Evolutionary conservation across 2,113 vertebrate species (phyloP), one percentile per base, ranked within the genome.

Genomic region (Ardeotis arabs): DNA sequence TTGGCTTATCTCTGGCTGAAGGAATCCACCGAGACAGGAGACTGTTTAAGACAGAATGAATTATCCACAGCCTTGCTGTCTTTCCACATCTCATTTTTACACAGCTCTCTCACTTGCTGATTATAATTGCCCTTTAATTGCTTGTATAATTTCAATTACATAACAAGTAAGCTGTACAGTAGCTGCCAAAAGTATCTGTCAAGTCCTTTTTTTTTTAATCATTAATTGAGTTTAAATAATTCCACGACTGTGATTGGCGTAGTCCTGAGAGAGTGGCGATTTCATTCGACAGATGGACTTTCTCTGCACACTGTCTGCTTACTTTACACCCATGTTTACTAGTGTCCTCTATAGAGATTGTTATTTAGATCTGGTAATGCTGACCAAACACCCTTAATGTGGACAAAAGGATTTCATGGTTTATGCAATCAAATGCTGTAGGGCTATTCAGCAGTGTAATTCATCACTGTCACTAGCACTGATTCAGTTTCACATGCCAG

Each of bases 101-200:
- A 79, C 39, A 85, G 12, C 22, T 68, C 25, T 81, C 69, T 90
- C 75, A 79, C 62, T 83, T 70, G 56, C 39, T 90, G 86, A 83
- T 93, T 95, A 74, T 93, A 93, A 95, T 96, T 95, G 53, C 53
- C 49, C 22, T 93, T 90, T 92, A 88, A 90, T 88, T 92, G 79
- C 47, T 79, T 67, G 77, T 79, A 72, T 79, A 72, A 88, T 95
- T 96, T 88, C 86, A 92, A 39, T 90, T 95, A 63, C 56, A 37
- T 52, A 95, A 67, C 78, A 93, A 81, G 50, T 64, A 93, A 73
- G 37, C 44, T 80, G 44, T 37, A 82, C 17, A 17, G 66, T 85
- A 93, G 53, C 74, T 95, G 66, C 78, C 67, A 78, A 85, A 90
- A 93, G 22, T 67, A 59, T 78, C 78, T 80, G 10, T 84, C 79